These are phyloP conservation scores for Columba janthina DNA, from an alignment of 2,113 vertebrate species.

Conservation along the genomic window DNA sequence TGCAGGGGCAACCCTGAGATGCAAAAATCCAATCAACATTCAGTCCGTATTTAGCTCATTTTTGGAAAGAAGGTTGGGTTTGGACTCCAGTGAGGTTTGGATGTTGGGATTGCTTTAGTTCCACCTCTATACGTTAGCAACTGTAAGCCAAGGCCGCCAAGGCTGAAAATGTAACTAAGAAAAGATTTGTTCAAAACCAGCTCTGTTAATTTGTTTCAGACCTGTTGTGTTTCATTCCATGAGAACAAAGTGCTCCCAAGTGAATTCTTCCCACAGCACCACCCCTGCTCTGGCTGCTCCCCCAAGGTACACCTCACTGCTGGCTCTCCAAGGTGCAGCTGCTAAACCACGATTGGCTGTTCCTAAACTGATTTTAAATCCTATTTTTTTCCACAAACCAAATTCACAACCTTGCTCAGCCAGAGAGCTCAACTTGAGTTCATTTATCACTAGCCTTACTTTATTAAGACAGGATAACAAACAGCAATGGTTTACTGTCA, in stretches of 20 bases:
- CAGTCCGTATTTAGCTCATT: background rate
- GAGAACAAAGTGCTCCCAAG: background rate
- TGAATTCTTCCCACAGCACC: background rate
- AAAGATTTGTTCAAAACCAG: background rate
- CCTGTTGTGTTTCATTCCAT: background rate
- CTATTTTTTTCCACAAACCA: background rate
- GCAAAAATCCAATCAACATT: background rate
- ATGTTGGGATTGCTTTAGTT: background rate
- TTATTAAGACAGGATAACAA: background rate
- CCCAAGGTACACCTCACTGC: background rate
- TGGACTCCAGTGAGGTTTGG: background rate
- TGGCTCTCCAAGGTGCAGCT: background rate
- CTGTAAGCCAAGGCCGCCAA: background rate
- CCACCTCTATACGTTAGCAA: background rate
- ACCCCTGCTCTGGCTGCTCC: background rate
- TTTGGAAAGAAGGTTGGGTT: background rate
- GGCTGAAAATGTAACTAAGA: background rate
- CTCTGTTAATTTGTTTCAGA: background rate
- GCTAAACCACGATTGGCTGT: background rate
- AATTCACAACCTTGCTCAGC: background rate
- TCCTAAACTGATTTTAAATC: conserved; percentile 35
- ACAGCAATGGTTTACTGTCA: background rate
- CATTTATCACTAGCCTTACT: background rate
- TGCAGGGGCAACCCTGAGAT: background rate
- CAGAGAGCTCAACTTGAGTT: background rate